phyloP scores from a whole-genome alignment of 2,888 invertebrate species.

The Rhyacophila evoluta region DNA sequence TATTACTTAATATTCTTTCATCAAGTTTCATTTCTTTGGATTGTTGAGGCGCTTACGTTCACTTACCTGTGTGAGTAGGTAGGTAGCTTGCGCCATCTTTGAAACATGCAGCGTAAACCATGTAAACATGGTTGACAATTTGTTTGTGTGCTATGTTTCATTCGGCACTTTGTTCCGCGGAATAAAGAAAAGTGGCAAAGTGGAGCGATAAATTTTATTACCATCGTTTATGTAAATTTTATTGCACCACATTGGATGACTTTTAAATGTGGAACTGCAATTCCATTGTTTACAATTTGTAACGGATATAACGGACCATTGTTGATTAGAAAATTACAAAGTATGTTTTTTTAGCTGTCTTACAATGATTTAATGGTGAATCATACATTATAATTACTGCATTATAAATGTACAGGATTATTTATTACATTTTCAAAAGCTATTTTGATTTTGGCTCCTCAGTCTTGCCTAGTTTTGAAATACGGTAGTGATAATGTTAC shows the following conservation, averaged over 20 bases:
- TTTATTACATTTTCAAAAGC: no score
- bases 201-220: not conserved
- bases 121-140: conserved; percentile 4
- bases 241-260: not conserved
- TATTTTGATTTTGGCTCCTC: no score
- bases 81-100: not conserved
- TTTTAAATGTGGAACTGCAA: not conserved
- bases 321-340: no score
- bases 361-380: no score
- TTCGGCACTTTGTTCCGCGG: not conserved
- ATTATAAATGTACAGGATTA: no score
- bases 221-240: conserved; percentile 14
- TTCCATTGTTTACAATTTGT: not conserved
- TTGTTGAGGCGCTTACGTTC: not conserved
- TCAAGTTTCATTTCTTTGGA: conserved; percentile 31
- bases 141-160: not conserved
- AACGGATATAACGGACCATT: not conserved
- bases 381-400: no score
- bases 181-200: not conserved
- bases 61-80: not conserved
- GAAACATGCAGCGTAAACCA: not conserved
- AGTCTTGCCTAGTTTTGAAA: no score
- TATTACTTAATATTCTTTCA: conserved; percentile 27
- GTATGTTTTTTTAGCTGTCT: no score
- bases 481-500: no score